phyloP scores from a whole-genome alignment of 1,140 invertebrate genomes.

The Leptinotarsa lineolata region DNA sequence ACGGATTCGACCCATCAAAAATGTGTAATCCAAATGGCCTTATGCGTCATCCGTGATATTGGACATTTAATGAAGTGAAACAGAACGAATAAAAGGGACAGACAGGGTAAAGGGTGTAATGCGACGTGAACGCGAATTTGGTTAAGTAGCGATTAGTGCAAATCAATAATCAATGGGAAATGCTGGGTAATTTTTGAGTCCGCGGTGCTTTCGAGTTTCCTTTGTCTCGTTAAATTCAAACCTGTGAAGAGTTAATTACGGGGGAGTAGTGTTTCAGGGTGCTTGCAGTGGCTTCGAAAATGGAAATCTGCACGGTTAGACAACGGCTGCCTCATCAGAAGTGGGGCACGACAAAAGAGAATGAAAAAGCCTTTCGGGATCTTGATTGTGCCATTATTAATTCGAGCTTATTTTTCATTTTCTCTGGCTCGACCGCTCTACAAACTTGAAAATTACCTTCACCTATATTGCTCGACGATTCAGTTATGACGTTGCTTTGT shows the following conservation, averaged over 20 bases:
- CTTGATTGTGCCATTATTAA: constrained; percentile 21
- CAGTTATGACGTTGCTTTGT: neutral
- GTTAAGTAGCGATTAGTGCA: constrained; percentile 15
- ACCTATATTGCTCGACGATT: constrained; percentile 15
- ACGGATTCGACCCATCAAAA: neutral
- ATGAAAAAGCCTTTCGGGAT: constrained; percentile 10
- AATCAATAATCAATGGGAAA: constrained; percentile 22
- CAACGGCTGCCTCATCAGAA: constrained; percentile 14
- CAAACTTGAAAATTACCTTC: constrained; percentile 20
- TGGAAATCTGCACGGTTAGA: constrained; percentile 15
- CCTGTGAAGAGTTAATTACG: constrained; percentile 23
- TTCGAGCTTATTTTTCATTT: constrained; percentile 20
- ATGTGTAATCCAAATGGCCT: neutral
- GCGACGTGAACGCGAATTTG: constrained; percentile 21
- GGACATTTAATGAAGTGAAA: constrained; percentile 16
- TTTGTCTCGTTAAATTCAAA: constrained; percentile 24
- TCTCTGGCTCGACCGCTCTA: constrained; percentile 7
- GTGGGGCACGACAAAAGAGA: constrained; percentile 7
- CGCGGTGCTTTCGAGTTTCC: constrained; percentile 4
- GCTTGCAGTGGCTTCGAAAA: constrained; percentile 8
- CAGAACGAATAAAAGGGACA: constrained; percentile 9
- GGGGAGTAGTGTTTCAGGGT: constrained; percentile 18
- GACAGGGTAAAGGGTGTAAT: constrained; percentile 3
- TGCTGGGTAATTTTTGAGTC: constrained; percentile 17
- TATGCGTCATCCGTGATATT: constrained; percentile 4